Evolutionary conservation across 2,113 vertebrate species (phyloP).

Genomic region (Oreocharis arfaki): DNA sequence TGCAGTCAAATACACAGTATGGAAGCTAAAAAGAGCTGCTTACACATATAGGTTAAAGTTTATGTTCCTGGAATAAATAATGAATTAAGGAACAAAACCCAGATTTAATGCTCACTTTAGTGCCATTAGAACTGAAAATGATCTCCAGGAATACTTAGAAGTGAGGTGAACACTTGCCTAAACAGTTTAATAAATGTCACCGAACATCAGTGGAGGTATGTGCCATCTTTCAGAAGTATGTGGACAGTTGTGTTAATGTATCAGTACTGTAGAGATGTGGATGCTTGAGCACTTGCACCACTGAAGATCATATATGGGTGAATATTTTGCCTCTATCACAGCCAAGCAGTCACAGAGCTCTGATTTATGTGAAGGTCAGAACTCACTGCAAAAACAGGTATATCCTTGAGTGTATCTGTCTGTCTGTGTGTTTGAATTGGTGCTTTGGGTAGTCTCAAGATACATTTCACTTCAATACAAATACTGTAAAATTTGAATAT

Average conservation of each 20-base stretch:
- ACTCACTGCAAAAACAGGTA: neutral
- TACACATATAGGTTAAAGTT: neutral
- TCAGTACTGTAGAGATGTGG: neutral
- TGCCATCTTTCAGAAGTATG: neutral
- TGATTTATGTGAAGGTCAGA: neutral
- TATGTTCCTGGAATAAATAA: neutral
- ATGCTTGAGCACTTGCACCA: neutral
- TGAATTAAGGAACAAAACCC: neutral
- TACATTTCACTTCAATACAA: neutral
- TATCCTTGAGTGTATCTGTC: fast-evolving
- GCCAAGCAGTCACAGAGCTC: neutral
- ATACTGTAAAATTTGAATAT: neutral
- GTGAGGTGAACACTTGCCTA: neutral
- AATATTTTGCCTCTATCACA: neutral
- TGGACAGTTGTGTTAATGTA: neutral
- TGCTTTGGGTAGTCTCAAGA: neutral
- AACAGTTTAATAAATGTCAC: neutral
- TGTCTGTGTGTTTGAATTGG: neutral
- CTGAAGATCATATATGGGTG: neutral
- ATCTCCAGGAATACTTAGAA: neutral
- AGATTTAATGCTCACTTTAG: neutral
- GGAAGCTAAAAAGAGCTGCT: neutral
- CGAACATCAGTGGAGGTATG: neutral
- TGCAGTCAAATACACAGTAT: neutral
- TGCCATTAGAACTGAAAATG: neutral